Evolutionary conservation across 2,888 invertebrate species (phyloP).

Genomic region (Heteropelma amictum): DNA sequence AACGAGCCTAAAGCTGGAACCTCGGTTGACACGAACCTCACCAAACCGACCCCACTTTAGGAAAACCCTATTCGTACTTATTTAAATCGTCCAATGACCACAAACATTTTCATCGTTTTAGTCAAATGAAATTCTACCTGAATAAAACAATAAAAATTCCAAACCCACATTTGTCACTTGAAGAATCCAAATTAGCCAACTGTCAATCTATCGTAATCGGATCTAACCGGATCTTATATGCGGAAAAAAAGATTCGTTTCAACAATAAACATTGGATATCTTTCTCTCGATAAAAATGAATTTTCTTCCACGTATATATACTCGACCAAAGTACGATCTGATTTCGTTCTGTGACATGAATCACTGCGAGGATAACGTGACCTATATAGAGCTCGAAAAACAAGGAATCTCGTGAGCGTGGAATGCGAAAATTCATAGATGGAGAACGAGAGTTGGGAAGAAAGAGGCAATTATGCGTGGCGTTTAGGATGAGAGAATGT

Average conservation of each 20-base stretch:
- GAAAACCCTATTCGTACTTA: conserved; percentile 15
- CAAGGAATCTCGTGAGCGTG: background rate
- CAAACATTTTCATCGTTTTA: background rate
- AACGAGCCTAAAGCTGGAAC: conserved; percentile 51
- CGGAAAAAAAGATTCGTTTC: too few relatives aligned
- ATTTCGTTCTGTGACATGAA: too few relatives aligned
- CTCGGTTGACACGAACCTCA: conserved; percentile 53
- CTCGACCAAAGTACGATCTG: too few relatives aligned
- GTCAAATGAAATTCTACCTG: background rate
- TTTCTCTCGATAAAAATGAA: too few relatives aligned
- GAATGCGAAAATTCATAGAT: background rate
- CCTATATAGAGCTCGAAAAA: background rate
- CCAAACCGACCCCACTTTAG: conserved; percentile 63
- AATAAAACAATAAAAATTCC: background rate
- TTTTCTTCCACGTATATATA: too few relatives aligned
- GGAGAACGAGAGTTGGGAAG: conserved; percentile 25
- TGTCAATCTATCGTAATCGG: too few relatives aligned
- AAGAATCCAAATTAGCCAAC: too few relatives aligned
- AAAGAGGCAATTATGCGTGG: conserved; percentile 44
- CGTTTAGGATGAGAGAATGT: conserved; percentile 23
- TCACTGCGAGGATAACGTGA: too few relatives aligned
- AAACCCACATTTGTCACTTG: too few relatives aligned
- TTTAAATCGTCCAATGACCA: background rate
- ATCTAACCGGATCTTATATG: too few relatives aligned
- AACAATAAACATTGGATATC: too few relatives aligned